These are phyloP conservation scores for Formicarius rufipectus DNA, from an alignment of 2,113 vertebrate species.

Conservation along the genomic window DNA sequence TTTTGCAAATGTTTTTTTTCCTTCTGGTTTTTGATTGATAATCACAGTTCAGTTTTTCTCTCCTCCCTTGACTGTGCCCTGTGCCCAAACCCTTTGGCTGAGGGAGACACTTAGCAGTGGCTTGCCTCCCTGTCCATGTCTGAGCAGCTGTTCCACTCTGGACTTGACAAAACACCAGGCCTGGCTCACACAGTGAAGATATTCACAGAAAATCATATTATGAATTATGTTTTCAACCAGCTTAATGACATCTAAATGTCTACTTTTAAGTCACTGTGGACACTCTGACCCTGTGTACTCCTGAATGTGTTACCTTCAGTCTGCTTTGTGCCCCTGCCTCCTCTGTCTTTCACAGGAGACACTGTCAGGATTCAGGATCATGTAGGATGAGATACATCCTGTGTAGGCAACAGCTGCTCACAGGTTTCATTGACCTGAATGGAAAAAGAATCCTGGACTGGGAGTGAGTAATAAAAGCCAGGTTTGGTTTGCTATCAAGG, in stretches of 20 bases:
- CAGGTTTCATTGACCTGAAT: background rate
- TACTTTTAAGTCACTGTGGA: background rate
- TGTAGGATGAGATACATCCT: background rate
- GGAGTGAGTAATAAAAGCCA: background rate
- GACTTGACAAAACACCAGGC: background rate
- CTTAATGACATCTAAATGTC: background rate
- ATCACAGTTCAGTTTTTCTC: background rate
- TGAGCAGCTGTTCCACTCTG: background rate
- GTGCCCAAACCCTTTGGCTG: background rate
- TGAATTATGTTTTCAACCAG: background rate
- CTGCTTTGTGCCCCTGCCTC: background rate
- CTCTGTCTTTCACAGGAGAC: background rate
- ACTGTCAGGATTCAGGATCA: background rate
- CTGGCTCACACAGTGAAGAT: background rate
- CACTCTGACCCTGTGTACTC: background rate
- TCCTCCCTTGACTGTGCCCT: background rate
- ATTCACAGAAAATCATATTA: background rate
- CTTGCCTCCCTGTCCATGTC: background rate
- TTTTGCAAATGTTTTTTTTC: background rate
- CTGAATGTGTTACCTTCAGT: background rate
- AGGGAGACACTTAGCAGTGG: background rate
- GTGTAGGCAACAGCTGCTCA: fast-evolving
- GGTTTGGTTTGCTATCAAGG: background rate
- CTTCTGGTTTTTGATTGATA: background rate
- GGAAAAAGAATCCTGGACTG: background rate